A percentile compares a stretch with the other conserved stretches of the same genome.
phyloP scores from a whole-genome alignment of 2,113 vertebrate genomes.

The Sylvietta virens region DNA sequence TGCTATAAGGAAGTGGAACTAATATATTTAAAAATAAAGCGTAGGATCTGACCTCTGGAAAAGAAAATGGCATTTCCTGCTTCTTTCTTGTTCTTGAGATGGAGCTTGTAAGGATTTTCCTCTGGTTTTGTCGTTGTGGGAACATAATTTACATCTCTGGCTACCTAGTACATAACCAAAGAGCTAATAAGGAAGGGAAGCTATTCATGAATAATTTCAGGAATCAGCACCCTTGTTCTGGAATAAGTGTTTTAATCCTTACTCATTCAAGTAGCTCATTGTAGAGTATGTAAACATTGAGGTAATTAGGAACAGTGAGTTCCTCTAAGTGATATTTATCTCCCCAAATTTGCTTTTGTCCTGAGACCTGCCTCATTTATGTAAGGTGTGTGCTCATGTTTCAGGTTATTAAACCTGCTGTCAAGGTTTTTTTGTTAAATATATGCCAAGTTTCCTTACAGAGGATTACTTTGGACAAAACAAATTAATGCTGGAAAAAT shows the following conservation, averaged over 20 bases:
- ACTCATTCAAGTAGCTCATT: background rate
- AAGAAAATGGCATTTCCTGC: background rate
- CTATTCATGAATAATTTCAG: background rate
- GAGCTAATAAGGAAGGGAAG: background rate
- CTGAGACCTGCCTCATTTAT: background rate
- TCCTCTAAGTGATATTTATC: background rate
- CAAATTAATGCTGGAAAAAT: background rate
- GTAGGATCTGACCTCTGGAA: background rate
- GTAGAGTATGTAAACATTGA: background rate
- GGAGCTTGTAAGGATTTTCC: background rate
- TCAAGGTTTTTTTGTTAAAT: background rate
- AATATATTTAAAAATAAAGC: background rate
- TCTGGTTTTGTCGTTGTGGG: background rate
- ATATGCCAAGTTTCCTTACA: background rate
- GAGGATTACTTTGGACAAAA: background rate
- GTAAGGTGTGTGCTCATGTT: background rate
- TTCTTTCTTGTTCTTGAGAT: background rate
- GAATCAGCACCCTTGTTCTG: background rate
- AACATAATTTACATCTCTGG: background rate
- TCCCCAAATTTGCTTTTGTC: background rate
- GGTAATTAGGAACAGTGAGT: background rate
- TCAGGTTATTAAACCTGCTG: background rate
- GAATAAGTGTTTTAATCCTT: background rate
- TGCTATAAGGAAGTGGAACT: background rate
- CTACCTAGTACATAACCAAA: background rate